Percentiles rank a stretch among this genome's conserved stretches.
phyloP scores from a whole-genome alignment of 2,113 vertebrate species.

The Corythoichthys haematopterus region DNA sequence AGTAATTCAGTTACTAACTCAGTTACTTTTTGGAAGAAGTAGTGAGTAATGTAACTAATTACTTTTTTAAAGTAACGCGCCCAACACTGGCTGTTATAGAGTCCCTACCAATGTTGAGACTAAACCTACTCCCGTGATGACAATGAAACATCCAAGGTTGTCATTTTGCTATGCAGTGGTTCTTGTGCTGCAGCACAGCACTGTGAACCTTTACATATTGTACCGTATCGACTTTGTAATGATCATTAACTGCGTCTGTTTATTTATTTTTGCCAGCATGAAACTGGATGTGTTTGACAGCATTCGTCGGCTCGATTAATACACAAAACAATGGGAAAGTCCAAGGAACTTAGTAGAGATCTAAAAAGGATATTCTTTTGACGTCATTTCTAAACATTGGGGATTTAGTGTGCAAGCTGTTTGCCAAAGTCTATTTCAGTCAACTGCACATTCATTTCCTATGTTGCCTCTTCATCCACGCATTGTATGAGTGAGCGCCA shows the following conservation, averaged over 20 bases:
- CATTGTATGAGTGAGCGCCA: slow-evolving; percentile 38
- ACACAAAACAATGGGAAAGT: not conserved
- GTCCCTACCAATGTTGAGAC: no score
- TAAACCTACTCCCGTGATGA: no score
- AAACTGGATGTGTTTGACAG: not conserved
- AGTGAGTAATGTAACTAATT: no score
- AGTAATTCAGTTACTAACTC: no score
- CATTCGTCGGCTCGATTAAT: not conserved
- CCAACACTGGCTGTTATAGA: no score
- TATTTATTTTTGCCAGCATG: not conserved
- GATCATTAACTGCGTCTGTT: no score
- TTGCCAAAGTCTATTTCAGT: slow-evolving; percentile 34
- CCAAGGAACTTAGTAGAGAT: not conserved
- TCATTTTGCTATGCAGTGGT: not conserved
- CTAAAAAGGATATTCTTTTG: not conserved
- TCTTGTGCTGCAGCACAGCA: not conserved
- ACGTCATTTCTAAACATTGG: not conserved
- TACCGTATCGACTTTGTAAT: not conserved
- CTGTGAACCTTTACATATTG: not conserved
- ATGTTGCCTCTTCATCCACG: slow-evolving; percentile 48
- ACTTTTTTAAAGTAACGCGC: no score
- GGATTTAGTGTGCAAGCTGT: not conserved
- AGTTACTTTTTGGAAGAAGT: no score
- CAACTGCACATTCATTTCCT: slow-evolving; percentile 50
- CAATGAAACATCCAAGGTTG: no score